Evolutionary conservation across 2,888 invertebrate species (phyloP), one percentile per base, ranked within the genome.

Genomic region (Autographa pulchrina): DNA sequence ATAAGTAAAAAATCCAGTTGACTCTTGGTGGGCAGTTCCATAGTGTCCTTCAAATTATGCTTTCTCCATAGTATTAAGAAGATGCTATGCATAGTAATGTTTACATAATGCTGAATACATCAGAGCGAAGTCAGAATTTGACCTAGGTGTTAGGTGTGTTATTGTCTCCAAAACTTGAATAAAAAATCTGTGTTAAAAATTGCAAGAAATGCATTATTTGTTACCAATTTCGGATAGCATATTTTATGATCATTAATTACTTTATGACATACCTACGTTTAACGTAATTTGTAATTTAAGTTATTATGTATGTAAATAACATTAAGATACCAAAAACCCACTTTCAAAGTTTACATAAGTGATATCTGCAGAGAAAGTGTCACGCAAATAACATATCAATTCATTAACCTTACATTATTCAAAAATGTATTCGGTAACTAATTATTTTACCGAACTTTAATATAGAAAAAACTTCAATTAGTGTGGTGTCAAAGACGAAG

Each of bases 301-400:
- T n/a, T 48, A 48, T 48, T 48, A 48, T 48, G 48, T n/a, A 48
- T 48, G 48, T 48, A n/a, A 48, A 48, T 48, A 3, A 48, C n/a
- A n/a, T n/a, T 48, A n/a, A n/a, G n/a, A n/a, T n/a, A 48, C 16
- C 48, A 48, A 48, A 38, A 48, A n/a, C 48, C 48, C 54, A 56
- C 54, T 56, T 56, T 56, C 54, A 20, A 56, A 25, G 13, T 25
- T 56, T 56, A 25, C 25, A 25, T 56, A 56, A 56, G 13, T 56
- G 1, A 20, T 56, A 56, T 56, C 18, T 13, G 11, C 54, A 56
- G 54, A 56, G 54, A 56, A 56, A 56, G 54, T 56, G 54, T 56
- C 54, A 56, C 25, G 54, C 54, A 25, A 56, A 56, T 56, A 56
- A 56, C 0, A 56, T 20, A 48, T 48, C 8, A n/a, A 48, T 48